phyloP scores from a whole-genome alignment of 2,888 invertebrate species.

The Dendrolimus houi region DNA sequence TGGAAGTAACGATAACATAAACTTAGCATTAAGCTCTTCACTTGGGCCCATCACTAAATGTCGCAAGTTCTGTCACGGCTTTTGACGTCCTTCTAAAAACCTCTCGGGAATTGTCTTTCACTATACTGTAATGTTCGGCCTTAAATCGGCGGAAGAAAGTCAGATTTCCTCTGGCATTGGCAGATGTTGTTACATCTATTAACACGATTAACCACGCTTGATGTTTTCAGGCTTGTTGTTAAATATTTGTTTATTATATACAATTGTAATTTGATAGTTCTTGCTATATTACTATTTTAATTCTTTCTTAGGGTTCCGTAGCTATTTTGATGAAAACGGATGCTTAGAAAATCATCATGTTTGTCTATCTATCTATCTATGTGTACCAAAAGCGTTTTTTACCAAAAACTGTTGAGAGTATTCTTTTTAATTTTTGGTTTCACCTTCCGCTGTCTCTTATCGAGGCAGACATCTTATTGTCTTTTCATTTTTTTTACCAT shows the following conservation, averaged over 20 bases:
- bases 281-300: background rate
- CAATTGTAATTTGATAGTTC: slow-evolving; percentile 10
- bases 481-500: background rate
- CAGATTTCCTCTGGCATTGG: slow-evolving; percentile 15
- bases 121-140: slow-evolving; percentile 15
- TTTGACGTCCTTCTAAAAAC: slow-evolving; percentile 45
- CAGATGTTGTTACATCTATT: slow-evolving; percentile 41
- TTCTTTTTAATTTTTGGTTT: too few relatives aligned
- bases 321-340: too few relatives aligned
- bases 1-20: too few relatives aligned
- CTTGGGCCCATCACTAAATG: slow-evolving; percentile 13
- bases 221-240: slow-evolving; percentile 26
- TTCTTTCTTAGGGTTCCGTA: too few relatives aligned
- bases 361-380: too few relatives aligned
- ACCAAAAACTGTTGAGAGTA: too few relatives aligned
- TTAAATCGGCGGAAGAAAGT: slow-evolving; percentile 11
- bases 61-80: slow-evolving; percentile 48
- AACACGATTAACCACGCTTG: slow-evolving; percentile 54
- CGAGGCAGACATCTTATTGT: background rate
- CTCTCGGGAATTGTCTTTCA: slow-evolving; percentile 38
- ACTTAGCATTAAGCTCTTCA: too few relatives aligned
- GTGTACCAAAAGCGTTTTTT: too few relatives aligned
- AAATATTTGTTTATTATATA: slow-evolving; percentile 20
- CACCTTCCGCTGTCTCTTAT: too few relatives aligned
- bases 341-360: too few relatives aligned